Percentiles rank a stretch among this genome's conserved stretches.
Conservation (phyloP, 2,797 vertebrate species). For the Anabas testudineus region DNA sequence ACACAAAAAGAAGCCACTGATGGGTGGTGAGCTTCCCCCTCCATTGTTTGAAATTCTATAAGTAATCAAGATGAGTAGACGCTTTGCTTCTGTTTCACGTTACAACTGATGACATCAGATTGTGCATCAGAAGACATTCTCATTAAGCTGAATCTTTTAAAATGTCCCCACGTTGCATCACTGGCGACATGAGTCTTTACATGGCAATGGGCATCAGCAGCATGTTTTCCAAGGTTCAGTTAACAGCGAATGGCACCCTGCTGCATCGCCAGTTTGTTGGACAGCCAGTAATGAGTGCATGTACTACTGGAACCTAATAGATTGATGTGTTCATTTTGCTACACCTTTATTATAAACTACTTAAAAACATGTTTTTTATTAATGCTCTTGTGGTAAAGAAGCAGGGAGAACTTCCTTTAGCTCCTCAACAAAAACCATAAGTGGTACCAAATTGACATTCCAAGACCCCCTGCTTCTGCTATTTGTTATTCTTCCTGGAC, state of each 20-base stretch:
- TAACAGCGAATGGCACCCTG: slow-evolving; percentile 32
- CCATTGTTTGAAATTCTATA: neutral
- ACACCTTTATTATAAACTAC: neutral
- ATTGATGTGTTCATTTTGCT: slow-evolving; percentile 3
- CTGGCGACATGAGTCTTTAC: neutral
- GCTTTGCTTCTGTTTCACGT: neutral
- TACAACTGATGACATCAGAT: neutral
- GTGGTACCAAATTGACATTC: slow-evolving; percentile 34
- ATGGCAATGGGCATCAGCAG: neutral
- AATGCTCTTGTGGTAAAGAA: neutral
- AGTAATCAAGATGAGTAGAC: neutral
- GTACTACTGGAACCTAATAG: slow-evolving; percentile 22
- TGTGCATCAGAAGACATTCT: neutral
- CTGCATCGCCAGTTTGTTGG: too few species aligned
- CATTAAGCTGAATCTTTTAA: neutral
- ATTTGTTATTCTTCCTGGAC: slow-evolving; percentile 64
- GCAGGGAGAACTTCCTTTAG: neutral
- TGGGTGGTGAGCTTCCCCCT: neutral
- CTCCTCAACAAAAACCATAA: slow-evolving; percentile 52
- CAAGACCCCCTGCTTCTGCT: slow-evolving; percentile 30
- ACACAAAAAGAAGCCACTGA: too few species aligned
- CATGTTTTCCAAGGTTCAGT: slow-evolving; percentile 26
- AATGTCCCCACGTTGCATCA: neutral
- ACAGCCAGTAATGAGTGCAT: neutral
- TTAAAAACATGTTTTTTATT: neutral